These are phyloP conservation scores for Patella pellucida DNA, from an alignment of 2,888 invertebrate species.

Conservation along the genomic window DNA sequence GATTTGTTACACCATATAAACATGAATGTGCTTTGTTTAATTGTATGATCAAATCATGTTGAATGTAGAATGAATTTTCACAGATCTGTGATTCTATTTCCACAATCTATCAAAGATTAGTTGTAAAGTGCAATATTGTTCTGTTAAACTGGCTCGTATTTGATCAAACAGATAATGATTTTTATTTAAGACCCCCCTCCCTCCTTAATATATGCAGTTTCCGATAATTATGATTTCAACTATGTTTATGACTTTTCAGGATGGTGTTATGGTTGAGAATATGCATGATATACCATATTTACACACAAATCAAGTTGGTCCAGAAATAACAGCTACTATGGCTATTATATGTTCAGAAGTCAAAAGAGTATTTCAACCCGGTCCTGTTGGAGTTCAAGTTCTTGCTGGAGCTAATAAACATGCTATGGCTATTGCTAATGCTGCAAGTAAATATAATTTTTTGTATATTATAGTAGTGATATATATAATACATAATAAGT, in stretches of 20 bases:
- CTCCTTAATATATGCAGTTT: no score
- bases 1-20: no score
- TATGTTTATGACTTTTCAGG: slow-evolving; percentile 74
- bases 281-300: slow-evolving; percentile 85
- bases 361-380: slow-evolving; percentile 73
- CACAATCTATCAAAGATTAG: no score
- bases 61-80: no score
- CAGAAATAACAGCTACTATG: slow-evolving; percentile 81
- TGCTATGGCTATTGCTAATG: slow-evolving; percentile 82
- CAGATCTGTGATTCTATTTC: no score
- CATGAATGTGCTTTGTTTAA: no score
- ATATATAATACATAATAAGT: background rate
- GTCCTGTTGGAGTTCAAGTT: slow-evolving; percentile 75
- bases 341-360: slow-evolving; percentile 77
- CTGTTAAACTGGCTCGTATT: no score
- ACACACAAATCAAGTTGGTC: slow-evolving; percentile 75
- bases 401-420: slow-evolving; percentile 83
- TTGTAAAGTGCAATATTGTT: no score
- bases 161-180: no score
- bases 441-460: slow-evolving; percentile 72
- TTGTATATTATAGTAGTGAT: background rate
- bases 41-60: no score
- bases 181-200: no score
- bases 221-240: background rate
- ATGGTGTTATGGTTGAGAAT: slow-evolving; percentile 82